Percentiles rank a stretch among this genome's conserved stretches.
Evolutionary conservation across 2,888 invertebrate species (phyloP).

Genomic region (Galeopsomyia nigrocyanea): DNA sequence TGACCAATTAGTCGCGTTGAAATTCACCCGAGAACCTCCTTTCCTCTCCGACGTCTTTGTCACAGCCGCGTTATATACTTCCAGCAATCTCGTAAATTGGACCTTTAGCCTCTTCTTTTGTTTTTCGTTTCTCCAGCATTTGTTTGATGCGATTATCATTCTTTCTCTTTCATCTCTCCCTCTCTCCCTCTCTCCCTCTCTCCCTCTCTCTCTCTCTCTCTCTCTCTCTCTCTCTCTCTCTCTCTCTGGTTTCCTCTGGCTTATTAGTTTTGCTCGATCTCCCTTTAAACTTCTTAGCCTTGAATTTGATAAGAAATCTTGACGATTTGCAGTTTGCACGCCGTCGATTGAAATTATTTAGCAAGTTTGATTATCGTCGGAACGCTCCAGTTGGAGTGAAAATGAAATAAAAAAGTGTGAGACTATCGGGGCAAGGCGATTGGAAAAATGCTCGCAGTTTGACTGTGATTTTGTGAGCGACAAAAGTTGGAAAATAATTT

Average conservation of each 20-base stretch:
- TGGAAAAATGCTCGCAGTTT: neutral
- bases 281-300: too few species aligned
- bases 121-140: neutral
- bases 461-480: too few species aligned
- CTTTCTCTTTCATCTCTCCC: neutral
- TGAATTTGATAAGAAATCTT: too few species aligned
- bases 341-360: too few species aligned
- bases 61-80: constrained; percentile 1
- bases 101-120: neutral
- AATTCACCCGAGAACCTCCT: constrained; percentile 50
- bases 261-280: constrained; percentile 21
- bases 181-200: neutral
- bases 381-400: neutral
- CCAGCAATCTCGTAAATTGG: constrained; percentile 5
- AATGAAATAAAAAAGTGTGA: constrained; percentile 3
- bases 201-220: neutral
- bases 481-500: constrained; percentile 34
- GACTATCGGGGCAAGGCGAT: neutral
- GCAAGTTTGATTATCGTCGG: too few species aligned
- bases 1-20: constrained; percentile 63
- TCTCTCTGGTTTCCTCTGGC: neutral
- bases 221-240: neutral
- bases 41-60: neutral
- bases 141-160: neutral
- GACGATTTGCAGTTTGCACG: too few species aligned